A percentile compares a stretch with the other conserved stretches of the same genome.
Evolutionary conservation across 2,113 vertebrate species (phyloP).

Genomic region (Salvelinus namaycush): DNA sequence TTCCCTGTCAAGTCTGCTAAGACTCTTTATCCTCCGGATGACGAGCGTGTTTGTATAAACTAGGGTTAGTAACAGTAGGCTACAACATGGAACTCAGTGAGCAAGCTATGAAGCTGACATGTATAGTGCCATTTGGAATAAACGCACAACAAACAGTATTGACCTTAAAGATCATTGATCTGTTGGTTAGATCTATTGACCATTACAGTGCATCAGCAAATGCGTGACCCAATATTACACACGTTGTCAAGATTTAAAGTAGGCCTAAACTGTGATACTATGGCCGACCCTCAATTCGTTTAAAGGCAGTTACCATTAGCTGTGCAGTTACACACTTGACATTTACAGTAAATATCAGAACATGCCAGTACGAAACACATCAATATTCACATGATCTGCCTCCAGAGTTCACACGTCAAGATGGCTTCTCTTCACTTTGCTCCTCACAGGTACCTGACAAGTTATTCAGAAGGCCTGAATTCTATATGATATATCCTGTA

Average conservation of each 20-base stretch:
- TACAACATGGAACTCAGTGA: neutral
- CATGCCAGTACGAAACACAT: neutral
- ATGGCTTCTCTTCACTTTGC: neutral
- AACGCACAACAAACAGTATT: no score
- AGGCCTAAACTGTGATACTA: no score
- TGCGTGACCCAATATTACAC: no score
- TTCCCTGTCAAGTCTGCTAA: slow-evolving; percentile 15
- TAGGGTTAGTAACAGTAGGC: neutral
- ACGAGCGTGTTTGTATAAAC: neutral
- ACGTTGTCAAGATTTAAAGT: no score
- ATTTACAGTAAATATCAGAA: neutral
- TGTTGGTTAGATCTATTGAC: no score
- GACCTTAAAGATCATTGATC: no score
- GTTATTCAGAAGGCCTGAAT: neutral
- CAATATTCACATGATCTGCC: neutral
- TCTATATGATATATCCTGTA: neutral
- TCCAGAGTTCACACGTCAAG: neutral
- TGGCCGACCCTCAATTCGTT: no score
- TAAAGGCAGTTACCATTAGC: neutral
- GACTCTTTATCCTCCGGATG: slow-evolving; percentile 3
- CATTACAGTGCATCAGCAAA: no score
- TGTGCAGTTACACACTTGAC: neutral
- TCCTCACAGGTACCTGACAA: neutral
- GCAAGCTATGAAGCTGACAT: neutral
- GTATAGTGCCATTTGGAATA: no score